Conservation (phyloP, 2,888 invertebrate species). For the Leptinotarsa haldemani region DNA sequence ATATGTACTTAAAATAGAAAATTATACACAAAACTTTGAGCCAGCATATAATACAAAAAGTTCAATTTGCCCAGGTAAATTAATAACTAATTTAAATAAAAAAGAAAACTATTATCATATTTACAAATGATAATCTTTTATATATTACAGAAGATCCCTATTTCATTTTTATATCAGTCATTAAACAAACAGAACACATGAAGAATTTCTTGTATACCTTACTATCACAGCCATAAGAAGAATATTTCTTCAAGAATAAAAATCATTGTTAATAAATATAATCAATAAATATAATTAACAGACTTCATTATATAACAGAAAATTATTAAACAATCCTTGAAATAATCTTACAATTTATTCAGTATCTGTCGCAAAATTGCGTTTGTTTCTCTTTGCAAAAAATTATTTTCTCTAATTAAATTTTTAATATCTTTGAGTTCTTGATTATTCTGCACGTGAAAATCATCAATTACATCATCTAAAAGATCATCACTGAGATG, state of each 20-base stretch:
- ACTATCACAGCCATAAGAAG: constrained; percentile 10
- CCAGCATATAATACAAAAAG: no score
- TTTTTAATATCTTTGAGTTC: constrained; percentile 34
- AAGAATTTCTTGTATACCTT: background rate
- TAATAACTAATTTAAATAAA: background rate
- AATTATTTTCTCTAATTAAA: constrained; percentile 30
- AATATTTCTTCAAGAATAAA: constrained; percentile 2
- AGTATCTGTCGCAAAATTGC: constrained; percentile 30
- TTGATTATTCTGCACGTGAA: constrained; percentile 33
- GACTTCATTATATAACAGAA: background rate
- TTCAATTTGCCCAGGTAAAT: no score
- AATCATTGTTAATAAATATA: background rate
- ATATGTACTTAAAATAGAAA: no score
- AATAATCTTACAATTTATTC: constrained; percentile 23
- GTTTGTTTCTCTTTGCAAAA: constrained; percentile 34
- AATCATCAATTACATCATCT: constrained; percentile 30
- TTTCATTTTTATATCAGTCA: background rate
- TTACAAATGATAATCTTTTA: no score
- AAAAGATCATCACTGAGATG: constrained; percentile 29
- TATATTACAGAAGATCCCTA: background rate
- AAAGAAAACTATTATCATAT: background rate
- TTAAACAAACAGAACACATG: background rate
- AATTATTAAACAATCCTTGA: background rate
- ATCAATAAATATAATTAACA: background rate
- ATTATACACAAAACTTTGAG: no score